These are phyloP conservation scores for Whitmania pigra DNA, from an alignment of 1,140 invertebrate species.

Conservation along the genomic window DNA sequence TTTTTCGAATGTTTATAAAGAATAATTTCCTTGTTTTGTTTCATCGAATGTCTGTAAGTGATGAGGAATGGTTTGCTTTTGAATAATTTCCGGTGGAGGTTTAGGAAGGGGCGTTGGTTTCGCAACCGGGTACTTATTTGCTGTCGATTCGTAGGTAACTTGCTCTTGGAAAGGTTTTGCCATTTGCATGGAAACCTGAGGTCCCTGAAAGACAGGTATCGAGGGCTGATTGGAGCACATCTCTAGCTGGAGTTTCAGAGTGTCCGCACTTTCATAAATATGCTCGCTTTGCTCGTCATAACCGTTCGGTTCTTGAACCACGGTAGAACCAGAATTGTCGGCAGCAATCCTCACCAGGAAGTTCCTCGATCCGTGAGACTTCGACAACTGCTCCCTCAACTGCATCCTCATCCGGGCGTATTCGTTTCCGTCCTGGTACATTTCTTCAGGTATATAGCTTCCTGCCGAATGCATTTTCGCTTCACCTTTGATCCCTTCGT, in stretches of 20 bases:
- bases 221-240: too few relatives aligned
- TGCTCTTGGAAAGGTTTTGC: too few relatives aligned
- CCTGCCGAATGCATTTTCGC: background rate
- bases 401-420: constrained; percentile 13
- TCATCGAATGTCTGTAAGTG: too few relatives aligned
- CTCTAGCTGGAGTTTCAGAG: background rate
- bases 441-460: background rate
- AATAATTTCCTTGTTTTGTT: too few relatives aligned
- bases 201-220: too few relatives aligned
- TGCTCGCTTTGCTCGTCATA: background rate
- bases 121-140: too few relatives aligned
- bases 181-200: too few relatives aligned
- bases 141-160: too few relatives aligned
- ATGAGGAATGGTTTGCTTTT: too few relatives aligned
- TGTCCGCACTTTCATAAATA: constrained; percentile 12
- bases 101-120: too few relatives aligned
- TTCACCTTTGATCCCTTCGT: background rate
- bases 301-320: background rate
- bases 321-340: background rate
- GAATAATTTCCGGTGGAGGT: too few relatives aligned
- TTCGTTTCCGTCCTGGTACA: constrained; percentile 13
- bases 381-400: background rate
- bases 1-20: too few relatives aligned
- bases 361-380: background rate
- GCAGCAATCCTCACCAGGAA: background rate